These are phyloP conservation scores for Pecten maximus DNA, from an alignment of 2,888 invertebrate species.

Conservation along the genomic window DNA sequence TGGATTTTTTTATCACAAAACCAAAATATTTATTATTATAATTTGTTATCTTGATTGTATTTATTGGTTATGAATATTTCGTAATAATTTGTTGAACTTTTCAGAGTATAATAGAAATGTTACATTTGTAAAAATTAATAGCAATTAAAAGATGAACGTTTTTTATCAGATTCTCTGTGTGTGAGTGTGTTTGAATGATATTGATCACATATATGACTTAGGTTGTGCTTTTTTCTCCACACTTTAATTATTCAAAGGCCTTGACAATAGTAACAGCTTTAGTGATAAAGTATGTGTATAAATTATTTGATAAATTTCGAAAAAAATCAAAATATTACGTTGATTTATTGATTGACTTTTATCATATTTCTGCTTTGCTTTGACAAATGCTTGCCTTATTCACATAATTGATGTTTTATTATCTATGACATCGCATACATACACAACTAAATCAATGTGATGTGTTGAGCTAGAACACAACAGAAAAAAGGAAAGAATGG, in stretches of 20 bases:
- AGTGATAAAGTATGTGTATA: background rate
- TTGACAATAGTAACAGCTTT: background rate
- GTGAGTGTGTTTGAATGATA: background rate
- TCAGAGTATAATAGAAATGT: constrained; percentile 16
- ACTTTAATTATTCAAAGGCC: background rate
- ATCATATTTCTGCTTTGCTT: background rate
- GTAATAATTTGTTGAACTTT: background rate
- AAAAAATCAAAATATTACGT: background rate
- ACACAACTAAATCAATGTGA: no score
- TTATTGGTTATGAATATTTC: background rate
- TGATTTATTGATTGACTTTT: background rate
- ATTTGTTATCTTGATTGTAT: background rate
- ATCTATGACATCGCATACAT: no score
- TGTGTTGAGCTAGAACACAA: no score
- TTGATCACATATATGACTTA: background rate
- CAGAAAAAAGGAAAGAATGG: no score
- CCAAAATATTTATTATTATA: background rate
- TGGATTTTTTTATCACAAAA: background rate
- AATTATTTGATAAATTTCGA: background rate
- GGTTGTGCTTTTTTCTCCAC: constrained; percentile 5
- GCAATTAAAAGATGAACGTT: background rate
- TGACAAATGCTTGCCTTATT: constrained; percentile 16
- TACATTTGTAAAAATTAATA: background rate
- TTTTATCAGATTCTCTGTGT: background rate
- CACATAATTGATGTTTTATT: no score